Percentiles rank a stretch among this genome's conserved stretches.
Evolutionary conservation across 2,888 invertebrate species (phyloP).

Genomic region (Agrochola circellaris): DNA sequence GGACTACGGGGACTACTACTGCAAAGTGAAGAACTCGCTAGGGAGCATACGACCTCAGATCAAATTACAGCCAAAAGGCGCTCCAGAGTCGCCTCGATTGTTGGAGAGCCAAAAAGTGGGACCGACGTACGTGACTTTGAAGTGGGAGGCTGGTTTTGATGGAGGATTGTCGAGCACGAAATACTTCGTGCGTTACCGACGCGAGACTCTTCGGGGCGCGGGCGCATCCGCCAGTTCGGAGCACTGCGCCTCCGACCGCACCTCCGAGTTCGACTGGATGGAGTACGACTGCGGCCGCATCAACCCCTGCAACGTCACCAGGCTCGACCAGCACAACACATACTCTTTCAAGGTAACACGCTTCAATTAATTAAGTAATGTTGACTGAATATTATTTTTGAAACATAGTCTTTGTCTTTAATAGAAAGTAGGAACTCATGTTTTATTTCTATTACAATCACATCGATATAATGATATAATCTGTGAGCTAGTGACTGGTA

Average conservation of each 20-base stretch:
- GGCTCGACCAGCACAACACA: constrained; percentile 96
- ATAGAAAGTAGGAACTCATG: constrained; percentile 8
- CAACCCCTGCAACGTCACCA: constrained; percentile 97
- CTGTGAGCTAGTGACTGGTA: background rate
- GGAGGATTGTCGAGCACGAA: constrained; percentile 96
- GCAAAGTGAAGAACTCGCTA: constrained; percentile 95
- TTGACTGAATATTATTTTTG: background rate
- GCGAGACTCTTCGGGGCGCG: constrained; percentile 90
- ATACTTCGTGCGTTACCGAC: constrained; percentile 95
- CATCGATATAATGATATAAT: background rate
- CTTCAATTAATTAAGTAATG: background rate
- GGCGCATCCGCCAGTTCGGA: constrained; percentile 86
- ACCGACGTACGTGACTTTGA: constrained; percentile 94
- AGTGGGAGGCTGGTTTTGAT: constrained; percentile 97
- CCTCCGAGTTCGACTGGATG: constrained; percentile 93
- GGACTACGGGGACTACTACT: constrained; percentile 98
- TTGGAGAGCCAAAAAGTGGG: constrained; percentile 94
- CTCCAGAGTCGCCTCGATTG: constrained; percentile 95
- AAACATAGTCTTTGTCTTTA: background rate
- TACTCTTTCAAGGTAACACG: constrained; percentile 95
- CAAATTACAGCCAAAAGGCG: constrained; percentile 95
- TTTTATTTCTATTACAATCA: constrained; percentile 17
- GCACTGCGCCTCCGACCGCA: constrained; percentile 78
- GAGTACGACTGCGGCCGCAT: constrained; percentile 96
- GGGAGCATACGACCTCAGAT: constrained; percentile 95